Conservation (phyloP, 92 coral and sea anemone species). For the Zoanthus sansibaricus region DNA sequence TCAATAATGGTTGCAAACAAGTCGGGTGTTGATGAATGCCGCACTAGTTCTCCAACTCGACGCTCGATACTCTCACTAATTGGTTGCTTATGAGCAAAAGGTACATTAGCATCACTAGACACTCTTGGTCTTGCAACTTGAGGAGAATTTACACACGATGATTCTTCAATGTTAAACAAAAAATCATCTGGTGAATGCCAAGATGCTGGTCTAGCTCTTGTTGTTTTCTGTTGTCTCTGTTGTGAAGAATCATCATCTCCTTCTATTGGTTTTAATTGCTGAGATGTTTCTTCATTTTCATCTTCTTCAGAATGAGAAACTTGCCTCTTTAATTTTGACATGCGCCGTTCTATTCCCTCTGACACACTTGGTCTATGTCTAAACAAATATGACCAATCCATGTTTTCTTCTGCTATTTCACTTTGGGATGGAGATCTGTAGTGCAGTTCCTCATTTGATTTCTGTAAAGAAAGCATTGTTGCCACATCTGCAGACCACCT, state of each 20-base stretch:
- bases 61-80: constrained; percentile 30
- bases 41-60: constrained; percentile 40
- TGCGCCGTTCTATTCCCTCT: constrained; percentile 81
- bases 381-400: constrained; percentile 41
- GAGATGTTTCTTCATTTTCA: constrained; percentile 39
- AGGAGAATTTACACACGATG: not conserved
- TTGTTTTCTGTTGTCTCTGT: not conserved
- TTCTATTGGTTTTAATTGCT: not conserved
- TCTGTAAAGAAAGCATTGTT: constrained; percentile 54
- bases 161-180: not conserved
- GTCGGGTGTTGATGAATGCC: constrained; percentile 43
- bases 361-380: constrained; percentile 78
- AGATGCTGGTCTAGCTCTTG: constrained; percentile 15
- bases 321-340: constrained; percentile 76
- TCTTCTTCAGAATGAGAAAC: constrained; percentile 69
- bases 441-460: not conserved
- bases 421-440: constrained; percentile 70
- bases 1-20: constrained; percentile 10
- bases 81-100: constrained; percentile 26
- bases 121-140: not conserved
- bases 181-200: constrained; percentile 27
- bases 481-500: constrained; percentile 84
- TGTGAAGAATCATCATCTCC: constrained; percentile 13
- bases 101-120: not conserved
- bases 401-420: constrained; percentile 63